phyloP scores from a whole-genome alignment of 2,797 vertebrate species.

The Erpetoichthys calabaricus region DNA sequence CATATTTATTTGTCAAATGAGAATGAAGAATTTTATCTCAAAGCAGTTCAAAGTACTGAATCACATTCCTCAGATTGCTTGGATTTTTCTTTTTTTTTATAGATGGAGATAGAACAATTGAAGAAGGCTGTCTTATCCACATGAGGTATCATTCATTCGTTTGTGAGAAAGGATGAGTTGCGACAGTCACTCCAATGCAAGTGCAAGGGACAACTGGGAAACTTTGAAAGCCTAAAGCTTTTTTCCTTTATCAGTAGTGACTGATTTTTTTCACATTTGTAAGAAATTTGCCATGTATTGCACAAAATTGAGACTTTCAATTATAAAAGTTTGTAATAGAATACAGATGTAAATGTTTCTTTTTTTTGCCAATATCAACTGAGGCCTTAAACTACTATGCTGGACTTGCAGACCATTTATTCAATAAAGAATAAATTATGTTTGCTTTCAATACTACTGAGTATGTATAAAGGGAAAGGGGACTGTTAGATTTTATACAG shows the following conservation, averaged over 20 bases:
- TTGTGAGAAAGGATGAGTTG: conserved; percentile 14
- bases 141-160: conserved; percentile 44
- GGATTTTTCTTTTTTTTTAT: conserved; percentile 21
- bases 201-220: conserved; percentile 5
- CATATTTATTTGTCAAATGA: no score
- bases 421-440: conserved; percentile 27
- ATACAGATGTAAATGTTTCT: conserved; percentile 45
- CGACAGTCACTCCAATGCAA: conserved; percentile 8
- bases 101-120: conserved; percentile 85
- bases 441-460: conserved; percentile 83
- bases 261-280: conserved; percentile 47
- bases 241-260: conserved; percentile 19
- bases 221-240: conserved; percentile 22
- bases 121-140: conserved; percentile 66
- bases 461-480: conserved; percentile 66
- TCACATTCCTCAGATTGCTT: no score
- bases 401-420: conserved; percentile 55
- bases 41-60: no score
- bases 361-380: conserved; percentile 64
- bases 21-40: no score
- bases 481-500: conserved; percentile 30
- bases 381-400: conserved; percentile 93
- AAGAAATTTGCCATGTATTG: conserved; percentile 44
- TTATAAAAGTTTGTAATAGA: conserved; percentile 41
- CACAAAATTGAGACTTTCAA: conserved; percentile 50